Evolutionary conservation across 1,140 invertebrate species (phyloP).

Genomic region (Drosophila kurseongensis): DNA sequence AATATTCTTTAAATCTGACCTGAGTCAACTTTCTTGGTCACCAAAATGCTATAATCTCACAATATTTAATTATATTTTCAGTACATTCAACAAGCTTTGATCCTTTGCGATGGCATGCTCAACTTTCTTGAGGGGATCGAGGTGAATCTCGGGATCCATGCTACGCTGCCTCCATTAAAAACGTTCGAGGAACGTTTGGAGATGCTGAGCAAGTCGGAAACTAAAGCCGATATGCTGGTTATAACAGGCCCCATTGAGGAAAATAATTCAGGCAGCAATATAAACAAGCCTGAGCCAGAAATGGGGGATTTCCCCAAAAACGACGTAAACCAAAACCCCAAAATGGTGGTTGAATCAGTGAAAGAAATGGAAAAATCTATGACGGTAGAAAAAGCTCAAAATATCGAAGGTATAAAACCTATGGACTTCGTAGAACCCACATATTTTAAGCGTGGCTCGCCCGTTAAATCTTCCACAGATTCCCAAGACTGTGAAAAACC

Average conservation of each 20-base stretch:
- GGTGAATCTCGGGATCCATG: constrained; percentile 26
- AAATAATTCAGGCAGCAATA: no score
- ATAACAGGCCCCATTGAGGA: neutral
- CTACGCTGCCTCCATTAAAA: constrained; percentile 9
- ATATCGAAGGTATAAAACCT: neutral
- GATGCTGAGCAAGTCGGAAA: neutral
- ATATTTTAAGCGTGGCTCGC: neutral
- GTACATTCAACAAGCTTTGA: constrained; percentile 24
- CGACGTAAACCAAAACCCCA: neutral
- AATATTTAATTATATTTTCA: neutral
- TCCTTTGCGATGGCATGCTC: constrained; percentile 33
- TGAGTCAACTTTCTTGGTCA: neutral
- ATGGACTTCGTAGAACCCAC: neutral
- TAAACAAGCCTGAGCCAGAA: neutral
- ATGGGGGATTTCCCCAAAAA: neutral
- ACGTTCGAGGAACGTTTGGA: constrained; percentile 4
- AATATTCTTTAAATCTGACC: no score
- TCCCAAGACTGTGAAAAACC: no score
- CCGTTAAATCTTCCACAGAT: neutral
- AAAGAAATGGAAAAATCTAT: neutral
- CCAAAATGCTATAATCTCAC: neutral
- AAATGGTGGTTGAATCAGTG: neutral
- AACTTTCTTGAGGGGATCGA: neutral
- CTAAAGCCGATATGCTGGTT: constrained; percentile 2
- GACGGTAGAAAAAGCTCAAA: neutral